Percentiles rank a stretch among this genome's conserved stretches.
Conservation (phyloP, 2,888 invertebrate species). For the Patella ulyssiponensis region DNA sequence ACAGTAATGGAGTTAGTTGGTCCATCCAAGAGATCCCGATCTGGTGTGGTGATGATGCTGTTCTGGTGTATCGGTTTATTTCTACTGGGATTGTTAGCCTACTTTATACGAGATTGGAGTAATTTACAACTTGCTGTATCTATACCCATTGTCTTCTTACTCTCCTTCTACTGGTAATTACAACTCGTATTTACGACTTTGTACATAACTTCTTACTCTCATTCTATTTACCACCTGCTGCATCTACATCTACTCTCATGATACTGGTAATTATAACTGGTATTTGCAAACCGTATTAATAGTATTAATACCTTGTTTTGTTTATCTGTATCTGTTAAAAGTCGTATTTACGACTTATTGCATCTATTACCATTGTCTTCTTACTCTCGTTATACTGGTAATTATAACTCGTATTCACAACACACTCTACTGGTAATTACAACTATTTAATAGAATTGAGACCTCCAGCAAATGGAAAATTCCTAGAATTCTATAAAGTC, state of each 20-base stretch:
- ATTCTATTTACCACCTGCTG: conserved; percentile 45
- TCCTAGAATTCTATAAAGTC: no score
- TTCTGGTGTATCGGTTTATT: not conserved
- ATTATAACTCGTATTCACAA: conserved; percentile 35
- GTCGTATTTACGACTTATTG: no score
- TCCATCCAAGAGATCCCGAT: not conserved
- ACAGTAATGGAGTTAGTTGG: not conserved
- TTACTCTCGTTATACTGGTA: not conserved
- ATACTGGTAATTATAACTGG: no score
- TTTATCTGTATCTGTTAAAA: no score
- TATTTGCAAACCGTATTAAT: no score
- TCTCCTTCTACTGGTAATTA: not conserved
- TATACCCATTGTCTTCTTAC: not conserved
- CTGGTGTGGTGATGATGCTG: not conserved
- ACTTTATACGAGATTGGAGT: conserved; percentile 7
- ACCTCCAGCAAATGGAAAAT: no score
- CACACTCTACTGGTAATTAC: conserved; percentile 25
- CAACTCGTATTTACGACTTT: no score
- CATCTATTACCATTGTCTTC: no score
- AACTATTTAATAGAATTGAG: no score
- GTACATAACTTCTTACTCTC: no score
- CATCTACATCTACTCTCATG: conserved; percentile 27
- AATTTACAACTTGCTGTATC: not conserved
- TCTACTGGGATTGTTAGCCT: not conserved
- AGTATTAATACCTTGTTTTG: no score